Evolutionary conservation across 2,888 invertebrate species (phyloP).

Genomic region (Patella ulyssiponensis): DNA sequence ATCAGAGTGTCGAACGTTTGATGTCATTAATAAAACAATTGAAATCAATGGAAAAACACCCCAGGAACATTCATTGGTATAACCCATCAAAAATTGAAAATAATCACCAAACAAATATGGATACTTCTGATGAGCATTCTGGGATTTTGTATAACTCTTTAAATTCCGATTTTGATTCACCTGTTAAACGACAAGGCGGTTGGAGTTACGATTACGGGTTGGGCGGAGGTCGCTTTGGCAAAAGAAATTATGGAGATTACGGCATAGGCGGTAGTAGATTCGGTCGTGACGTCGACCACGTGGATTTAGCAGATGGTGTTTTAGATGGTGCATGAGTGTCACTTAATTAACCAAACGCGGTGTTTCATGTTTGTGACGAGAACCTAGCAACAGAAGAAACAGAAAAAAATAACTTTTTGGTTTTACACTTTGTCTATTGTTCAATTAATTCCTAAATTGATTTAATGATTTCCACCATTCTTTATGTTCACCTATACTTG

Average conservation of each 20-base stretch:
- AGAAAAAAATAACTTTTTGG: too few relatives aligned
- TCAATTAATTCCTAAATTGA: too few relatives aligned
- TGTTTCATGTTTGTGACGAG: too few relatives aligned
- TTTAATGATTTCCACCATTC: too few relatives aligned
- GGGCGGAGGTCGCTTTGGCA: conserved; percentile 69
- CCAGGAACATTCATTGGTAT: background rate
- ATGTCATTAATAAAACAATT: conserved; percentile 21
- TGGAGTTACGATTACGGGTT: conserved; percentile 70
- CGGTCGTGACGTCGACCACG: conserved; percentile 64
- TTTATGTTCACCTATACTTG: too few relatives aligned
- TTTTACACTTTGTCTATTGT: too few relatives aligned
- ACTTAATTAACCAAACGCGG: too few relatives aligned
- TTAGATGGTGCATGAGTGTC: background rate
- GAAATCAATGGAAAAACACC: conserved; percentile 17
- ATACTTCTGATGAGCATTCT: conserved; percentile 5
- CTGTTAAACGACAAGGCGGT: conserved; percentile 61
- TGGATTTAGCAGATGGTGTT: conserved; percentile 43
- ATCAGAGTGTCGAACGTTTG: conserved; percentile 15
- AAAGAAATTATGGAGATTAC: conserved; percentile 58
- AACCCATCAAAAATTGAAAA: background rate
- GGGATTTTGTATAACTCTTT: conserved; percentile 12
- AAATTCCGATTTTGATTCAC: conserved; percentile 29
- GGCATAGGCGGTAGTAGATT: conserved; percentile 66
- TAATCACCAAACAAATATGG: background rate
- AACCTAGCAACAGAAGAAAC: too few relatives aligned